Evolutionary conservation across 2,113 vertebrate species (phyloP), one percentile per base, ranked within the genome.

Genomic region (Jaculus jaculus): DNA sequence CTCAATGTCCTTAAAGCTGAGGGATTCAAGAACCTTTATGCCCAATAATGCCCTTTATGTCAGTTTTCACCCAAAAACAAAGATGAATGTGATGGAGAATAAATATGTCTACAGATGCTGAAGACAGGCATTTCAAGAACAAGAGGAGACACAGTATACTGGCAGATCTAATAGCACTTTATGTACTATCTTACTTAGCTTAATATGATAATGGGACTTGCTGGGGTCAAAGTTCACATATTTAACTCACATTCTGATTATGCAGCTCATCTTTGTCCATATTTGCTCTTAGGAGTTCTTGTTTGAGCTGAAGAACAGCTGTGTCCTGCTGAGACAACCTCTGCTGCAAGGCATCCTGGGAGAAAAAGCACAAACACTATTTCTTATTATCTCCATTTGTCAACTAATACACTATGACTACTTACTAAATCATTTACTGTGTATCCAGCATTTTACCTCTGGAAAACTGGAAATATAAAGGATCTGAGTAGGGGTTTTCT

Each of bases 311-410:
- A 90, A 99, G 99, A 28, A 99, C 99, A 0, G 98, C 97, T 0
- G 98, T 95, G 21, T 99, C 99, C 97, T 99, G 99, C 89, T 98
- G 98, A 75, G 98, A 95, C 96, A 99, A 96, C 87, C 99, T 98
- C 96, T 99, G 99, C 98, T 99, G 99, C 96, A 99, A 98, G 42
- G 99, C 99, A 54, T 99, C 99, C 99, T 99, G 94, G 68, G 90
- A 72, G 97, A 79, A 54, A 47, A 77, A 63, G 32, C 72, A 92
- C 13, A 72, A 42, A 63, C 61, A 54, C 90, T 78, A 92, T 17
- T 47, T 47, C 8, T 47, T 61, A 24, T 61, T 37, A 77, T 28
- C 61, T 83, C 68, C 18, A 16, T 30, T 42, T 32, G n/a, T 78
- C 69, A 54, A 17, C 80, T 23, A 32, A 77, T 54, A 37, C 58